These are phyloP conservation scores for Thelaira solivaga DNA, from an alignment of 2,888 invertebrate species.

Conservation along the genomic window DNA sequence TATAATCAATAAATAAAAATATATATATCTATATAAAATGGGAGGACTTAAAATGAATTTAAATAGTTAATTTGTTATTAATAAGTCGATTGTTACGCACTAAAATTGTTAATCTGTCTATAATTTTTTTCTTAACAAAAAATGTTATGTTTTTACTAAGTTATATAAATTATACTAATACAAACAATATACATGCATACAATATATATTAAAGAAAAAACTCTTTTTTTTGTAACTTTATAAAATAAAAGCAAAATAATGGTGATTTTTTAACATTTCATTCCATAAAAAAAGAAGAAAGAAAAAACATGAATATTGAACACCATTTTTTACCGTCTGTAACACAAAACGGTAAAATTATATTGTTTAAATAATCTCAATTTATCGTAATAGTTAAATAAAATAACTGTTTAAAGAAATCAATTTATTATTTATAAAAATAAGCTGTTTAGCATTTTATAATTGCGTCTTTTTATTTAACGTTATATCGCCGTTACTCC, in stretches of 20 bases:
- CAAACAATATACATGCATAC: neutral
- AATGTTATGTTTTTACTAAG: slow-evolving; percentile 57
- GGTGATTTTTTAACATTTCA: slow-evolving; percentile 12
- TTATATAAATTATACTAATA: slow-evolving; percentile 27
- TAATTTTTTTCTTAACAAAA: slow-evolving; percentile 60
- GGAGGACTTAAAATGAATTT: slow-evolving; percentile 60
- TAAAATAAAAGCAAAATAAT: neutral
- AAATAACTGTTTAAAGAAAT: too few relatives aligned
- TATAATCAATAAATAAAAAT: too few relatives aligned
- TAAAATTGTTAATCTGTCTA: slow-evolving; percentile 70
- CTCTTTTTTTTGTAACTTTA: neutral
- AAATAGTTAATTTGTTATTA: slow-evolving; percentile 65
- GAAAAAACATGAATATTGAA: neutral
- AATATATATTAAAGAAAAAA: neutral
- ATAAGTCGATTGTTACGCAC: slow-evolving; percentile 66
- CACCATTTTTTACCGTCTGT: neutral
- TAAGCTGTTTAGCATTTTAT: too few relatives aligned
- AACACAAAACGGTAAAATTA: neutral
- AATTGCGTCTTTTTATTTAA: too few relatives aligned
- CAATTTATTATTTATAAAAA: too few relatives aligned
- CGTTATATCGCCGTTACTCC: too few relatives aligned
- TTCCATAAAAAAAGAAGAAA: slow-evolving; percentile 10
- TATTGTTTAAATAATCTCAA: slow-evolving; percentile 6
- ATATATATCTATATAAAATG: neutral
- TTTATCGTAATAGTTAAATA: too few relatives aligned